Evolutionary conservation across 2,888 invertebrate genomes (phyloP), one percentile per base, ranked within the genome.

Genomic region (Coleophora flavipennella): DNA sequence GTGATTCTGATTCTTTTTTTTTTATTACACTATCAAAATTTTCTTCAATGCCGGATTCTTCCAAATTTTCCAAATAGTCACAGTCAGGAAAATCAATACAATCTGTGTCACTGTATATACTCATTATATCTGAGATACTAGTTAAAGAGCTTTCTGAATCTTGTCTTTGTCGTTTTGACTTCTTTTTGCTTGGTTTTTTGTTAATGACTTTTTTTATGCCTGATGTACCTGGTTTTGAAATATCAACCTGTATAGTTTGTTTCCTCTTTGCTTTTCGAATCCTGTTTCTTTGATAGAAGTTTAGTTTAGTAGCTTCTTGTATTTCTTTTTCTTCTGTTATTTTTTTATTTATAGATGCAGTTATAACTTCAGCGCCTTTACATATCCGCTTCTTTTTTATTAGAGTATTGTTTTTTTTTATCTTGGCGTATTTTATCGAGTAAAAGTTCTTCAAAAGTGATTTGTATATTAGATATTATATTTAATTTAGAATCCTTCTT

Each of bases 321-420:
- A 8, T 27, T 27, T 27, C 9, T 9, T 27, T 27, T 27, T 9
- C 27, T 27, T 27, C 27, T 27, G 27, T 9, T 8, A 8, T 27
- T 27, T 27, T 6, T 27, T 27, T n/a, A 31, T 20, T 31, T 12
- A 13, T 9, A 31, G 27, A 20, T 38, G 27, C 20, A 26, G 43
- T 43, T 25, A 43, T 38, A 9, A 40, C 40, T 36, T 43, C 38
- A 27, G 40, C 38, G 13, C 43, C 40, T 43, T 27, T 27, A 6
- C 7, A 6, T 27, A 27, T 9, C 9, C 27, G 27, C 9, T 27
- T 27, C 9, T 27, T 27, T 27, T 27, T 27, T 9, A 27, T 9
- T 8, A 9, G 9, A 27, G 27, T 27, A 8, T 27, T 9, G 13
- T 42, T 33, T 36, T n/a, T 40, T 43, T 33, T 40, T 40, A 35